Base-by-base conservation (phyloP, 2,888 invertebrate species). In the Chalcosyrphus nemorum region DNA sequence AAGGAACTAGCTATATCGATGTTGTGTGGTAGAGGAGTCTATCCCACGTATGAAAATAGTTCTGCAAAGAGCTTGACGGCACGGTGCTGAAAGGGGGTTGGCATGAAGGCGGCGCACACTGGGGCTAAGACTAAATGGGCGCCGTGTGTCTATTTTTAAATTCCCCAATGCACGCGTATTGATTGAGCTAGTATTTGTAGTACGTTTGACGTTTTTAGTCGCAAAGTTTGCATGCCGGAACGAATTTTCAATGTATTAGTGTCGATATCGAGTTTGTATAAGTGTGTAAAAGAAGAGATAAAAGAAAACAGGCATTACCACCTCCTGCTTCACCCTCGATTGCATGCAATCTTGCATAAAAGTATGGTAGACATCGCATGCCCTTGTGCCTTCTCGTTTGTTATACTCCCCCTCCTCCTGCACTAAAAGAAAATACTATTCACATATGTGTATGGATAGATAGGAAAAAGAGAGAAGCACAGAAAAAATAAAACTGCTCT, bases 141-240 rank as follows among this genome's bases (percentile, higher is more conserved):
- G 84, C 74, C 75, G 78, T 80, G 78, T 80, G 4, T 24, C 84
- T 84, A 84, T 84, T 84, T 84, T 84, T 84, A 80, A 80, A 84
- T 43, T n/a, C n/a, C n/a, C 80, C 74, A 82, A 56, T 84, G 84
- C 75, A 84, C 74, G 68, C 78, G 84, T 80, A 84, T 84, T 84
- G 80, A 84, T 84, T 75, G 45, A 50, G 52, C 19, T 41, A 52
- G 82, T 82, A 63, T 78, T 78, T 54, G 57, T 76, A 27, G 66
- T 61, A 41, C n/a, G n/a, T 76, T 71, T 81, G 71, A 71, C 63
- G 59, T 61, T 77, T 61, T 77, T 47, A 76, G 38, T 63, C 27
- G 68, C 27, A 17, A 15, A 15, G 15, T 71, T 76, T 82, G 77
- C 81, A 77, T 77, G 72, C 66, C 61, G 45, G 27, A 61, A 7